Percentiles rank a stretch among this genome's conserved stretches.
Conservation (phyloP, 2,888 invertebrate genomes). For the Chaetogeoica ovagalla region DNA sequence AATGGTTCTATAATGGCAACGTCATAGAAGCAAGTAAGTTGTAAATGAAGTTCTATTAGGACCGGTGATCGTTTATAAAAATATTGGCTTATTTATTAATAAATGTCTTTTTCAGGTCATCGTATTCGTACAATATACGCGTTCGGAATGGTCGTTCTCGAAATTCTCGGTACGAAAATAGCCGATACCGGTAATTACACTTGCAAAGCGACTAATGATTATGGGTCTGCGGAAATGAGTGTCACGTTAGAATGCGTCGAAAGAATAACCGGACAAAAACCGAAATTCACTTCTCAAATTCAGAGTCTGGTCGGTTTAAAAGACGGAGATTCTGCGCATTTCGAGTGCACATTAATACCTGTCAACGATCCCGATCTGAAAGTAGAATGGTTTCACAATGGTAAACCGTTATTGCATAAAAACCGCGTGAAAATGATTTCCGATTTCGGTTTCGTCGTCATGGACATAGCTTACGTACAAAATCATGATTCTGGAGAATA, state of each 20-base stretch:
- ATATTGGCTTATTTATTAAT: neutral
- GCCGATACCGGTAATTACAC: conserved; percentile 89
- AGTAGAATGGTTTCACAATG: conserved; percentile 97
- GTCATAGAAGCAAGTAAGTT: conserved; percentile 74
- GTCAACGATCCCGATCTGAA: conserved; percentile 91
- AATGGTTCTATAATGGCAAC: conserved; percentile 95
- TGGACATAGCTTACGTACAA: conserved; percentile 93
- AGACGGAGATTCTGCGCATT: conserved; percentile 92
- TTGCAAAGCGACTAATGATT: conserved; percentile 85
- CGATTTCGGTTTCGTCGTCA: conserved; percentile 91
- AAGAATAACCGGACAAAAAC: conserved; percentile 81
- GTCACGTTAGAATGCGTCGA: conserved; percentile 82
- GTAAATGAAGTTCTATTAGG: too few species aligned
- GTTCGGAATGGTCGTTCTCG: conserved; percentile 95
- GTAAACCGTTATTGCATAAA: conserved; percentile 83
- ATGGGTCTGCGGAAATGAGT: conserved; percentile 85
- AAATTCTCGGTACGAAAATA: conserved; percentile 90
- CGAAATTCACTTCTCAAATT: conserved; percentile 85
- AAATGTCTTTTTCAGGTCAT: conserved; percentile 62
- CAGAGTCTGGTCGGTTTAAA: conserved; percentile 80
- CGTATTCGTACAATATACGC: conserved; percentile 91
- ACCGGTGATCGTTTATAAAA: too few species aligned
- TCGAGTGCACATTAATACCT: conserved; percentile 91
- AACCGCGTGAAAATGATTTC: conserved; percentile 90
- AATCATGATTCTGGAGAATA: conserved; percentile 92